These are phyloP conservation scores for Amphiduros pacificus DNA, from an alignment of 2,888 invertebrate species.

Conservation along the genomic window DNA sequence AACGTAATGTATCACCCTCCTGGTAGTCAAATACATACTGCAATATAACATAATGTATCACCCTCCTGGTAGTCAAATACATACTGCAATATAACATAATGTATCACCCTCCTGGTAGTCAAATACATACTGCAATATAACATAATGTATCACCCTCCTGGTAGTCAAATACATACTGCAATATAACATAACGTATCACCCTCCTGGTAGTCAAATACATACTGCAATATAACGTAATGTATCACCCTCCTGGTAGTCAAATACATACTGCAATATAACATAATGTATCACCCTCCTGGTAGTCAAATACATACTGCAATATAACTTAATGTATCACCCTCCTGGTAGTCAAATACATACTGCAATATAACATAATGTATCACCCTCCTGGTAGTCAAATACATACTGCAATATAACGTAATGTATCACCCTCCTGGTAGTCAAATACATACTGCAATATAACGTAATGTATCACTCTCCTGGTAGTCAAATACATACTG, in stretches of 20 bases:
- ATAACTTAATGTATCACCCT: not conserved
- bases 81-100: slow-evolving; percentile 64
- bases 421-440: no score
- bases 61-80: no score
- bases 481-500: slow-evolving; percentile 62
- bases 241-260: no score
- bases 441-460: no score
- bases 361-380: slow-evolving; percentile 63
- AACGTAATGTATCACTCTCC: slow-evolving; percentile 60
- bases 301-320: slow-evolving; percentile 61
- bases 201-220: slow-evolving; percentile 60
- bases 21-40: slow-evolving; percentile 62
- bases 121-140: slow-evolving; percentile 58
- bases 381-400: slow-evolving; percentile 60
- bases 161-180: no score
- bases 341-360: no score
- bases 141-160: not conserved
- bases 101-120: slow-evolving; percentile 59
- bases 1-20: slow-evolving; percentile 60
- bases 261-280: slow-evolving; percentile 64
- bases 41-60: slow-evolving; percentile 4
- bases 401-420: slow-evolving; percentile 50
- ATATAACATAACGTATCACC: slow-evolving; percentile 63
- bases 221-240: slow-evolving; percentile 40
- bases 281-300: slow-evolving; percentile 58